Conservation (phyloP, 2,113 vertebrate species). For the Pedionomus torquatus region DNA sequence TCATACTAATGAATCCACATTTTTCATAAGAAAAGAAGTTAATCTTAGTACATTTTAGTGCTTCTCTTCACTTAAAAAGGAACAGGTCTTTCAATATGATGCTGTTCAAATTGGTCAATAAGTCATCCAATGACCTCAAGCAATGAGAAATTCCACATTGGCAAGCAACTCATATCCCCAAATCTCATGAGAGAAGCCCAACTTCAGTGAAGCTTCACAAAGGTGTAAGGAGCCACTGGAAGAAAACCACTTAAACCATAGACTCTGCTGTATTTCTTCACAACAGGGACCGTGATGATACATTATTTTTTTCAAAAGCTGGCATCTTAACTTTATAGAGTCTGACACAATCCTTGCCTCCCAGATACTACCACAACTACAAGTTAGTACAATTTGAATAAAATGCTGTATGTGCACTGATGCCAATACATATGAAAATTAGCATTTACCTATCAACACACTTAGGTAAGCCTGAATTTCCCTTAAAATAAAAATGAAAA, state of each 20-base stretch:
- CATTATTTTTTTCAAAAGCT: background rate
- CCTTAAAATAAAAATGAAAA: background rate
- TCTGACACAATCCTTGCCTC: background rate
- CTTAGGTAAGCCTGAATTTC: background rate
- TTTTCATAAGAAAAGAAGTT: background rate
- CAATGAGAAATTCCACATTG: background rate
- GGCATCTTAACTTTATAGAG: background rate
- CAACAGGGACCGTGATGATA: background rate
- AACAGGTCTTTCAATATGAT: background rate
- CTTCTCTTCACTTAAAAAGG: background rate
- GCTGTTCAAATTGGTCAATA: background rate
- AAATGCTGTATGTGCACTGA: background rate
- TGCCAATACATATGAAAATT: background rate
- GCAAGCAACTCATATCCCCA: background rate
- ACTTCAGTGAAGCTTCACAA: background rate
- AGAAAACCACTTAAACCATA: background rate
- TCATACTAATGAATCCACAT: background rate
- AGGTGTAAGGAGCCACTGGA: background rate
- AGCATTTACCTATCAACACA: background rate
- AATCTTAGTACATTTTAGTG: background rate
- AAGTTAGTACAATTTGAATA: background rate
- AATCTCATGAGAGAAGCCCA: background rate
- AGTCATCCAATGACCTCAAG: background rate
- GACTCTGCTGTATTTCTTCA: background rate
- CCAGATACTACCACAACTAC: background rate